Evolutionary conservation across 2,113 vertebrate species (phyloP), one percentile per base, ranked within the genome.

Genomic region (Steatornis caripensis): DNA sequence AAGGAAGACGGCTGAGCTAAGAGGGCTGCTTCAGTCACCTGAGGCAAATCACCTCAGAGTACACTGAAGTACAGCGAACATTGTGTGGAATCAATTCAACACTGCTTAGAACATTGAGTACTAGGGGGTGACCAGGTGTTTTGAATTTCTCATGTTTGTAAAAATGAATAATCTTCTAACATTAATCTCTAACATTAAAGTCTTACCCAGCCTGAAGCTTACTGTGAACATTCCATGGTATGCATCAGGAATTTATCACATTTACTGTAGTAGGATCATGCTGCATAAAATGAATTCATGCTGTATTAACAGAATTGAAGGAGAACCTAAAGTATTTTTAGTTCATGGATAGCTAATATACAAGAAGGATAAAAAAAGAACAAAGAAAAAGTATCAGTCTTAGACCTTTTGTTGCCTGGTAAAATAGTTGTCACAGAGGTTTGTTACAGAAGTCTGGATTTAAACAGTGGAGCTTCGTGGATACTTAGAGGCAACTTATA

Each of bases 21-120:
- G 69, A 34, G 39, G 30, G 34, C 39, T 1, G 1, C 74, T 81
- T 64, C 48, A 94, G 91, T 94, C 93, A 95, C 87, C 89, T 96
- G 93, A 95, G 94, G 66, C 55, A 84, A 54, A 60, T 91, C 81
- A 87, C 91, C 89, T 95, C 84, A 82, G 84, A 34, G 76, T 71
- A 64, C 91, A 51, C 89, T 53, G 80, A 55, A 60, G 58, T 22
- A 18, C 64, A 82, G 55, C 17, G 87, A 89, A 89, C 94, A 75
- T 51, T 41, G 17, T 54, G 46, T 81, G 19, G 72, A 86, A 43
- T 81, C 80, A 77, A 1, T 77, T 60, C 76, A 94, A 46, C 29
- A 20, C 46, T 54, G n/a, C 84, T 84, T 37, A 51, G 94, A 87
- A 96, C 94, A 95, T 72, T 9, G 15, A 87, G 94, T 96, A 66